Conservation (phyloP, 2,113 vertebrate genomes). For the Heterotis niloticus region DNA sequence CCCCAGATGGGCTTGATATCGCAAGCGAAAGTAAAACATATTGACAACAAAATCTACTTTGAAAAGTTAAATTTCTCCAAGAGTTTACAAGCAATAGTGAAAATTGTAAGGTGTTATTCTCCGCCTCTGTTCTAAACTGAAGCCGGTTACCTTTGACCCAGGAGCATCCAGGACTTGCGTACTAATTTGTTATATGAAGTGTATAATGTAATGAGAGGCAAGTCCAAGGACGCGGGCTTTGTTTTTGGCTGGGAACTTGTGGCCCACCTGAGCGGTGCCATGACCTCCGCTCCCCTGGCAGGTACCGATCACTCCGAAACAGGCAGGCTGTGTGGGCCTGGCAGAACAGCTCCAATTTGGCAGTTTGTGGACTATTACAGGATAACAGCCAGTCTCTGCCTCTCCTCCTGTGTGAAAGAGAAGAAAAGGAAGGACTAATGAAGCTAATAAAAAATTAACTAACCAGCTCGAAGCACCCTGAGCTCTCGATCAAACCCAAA, state of each 20-base stretch:
- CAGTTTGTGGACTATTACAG: constrained; percentile 3
- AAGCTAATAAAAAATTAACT: constrained; percentile 6
- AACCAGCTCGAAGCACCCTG: not conserved
- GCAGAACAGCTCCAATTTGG: not conserved
- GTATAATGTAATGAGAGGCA: not conserved
- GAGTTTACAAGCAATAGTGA: not conserved
- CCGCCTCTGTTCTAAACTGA: not conserved
- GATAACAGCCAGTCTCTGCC: constrained; percentile 29
- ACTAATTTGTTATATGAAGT: not conserved
- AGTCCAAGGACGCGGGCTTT: not conserved
- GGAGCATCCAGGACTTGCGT: not conserved
- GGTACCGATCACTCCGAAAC: not conserved
- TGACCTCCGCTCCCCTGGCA: not conserved
- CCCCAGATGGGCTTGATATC: too few relatives aligned
- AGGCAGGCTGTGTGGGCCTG: not conserved
- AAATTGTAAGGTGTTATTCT: too few relatives aligned
- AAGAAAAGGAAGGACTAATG: constrained; percentile 1
- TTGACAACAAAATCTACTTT: too few relatives aligned
- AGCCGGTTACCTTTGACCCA: not conserved
- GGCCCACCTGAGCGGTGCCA: not conserved
- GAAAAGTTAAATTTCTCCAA: too few relatives aligned
- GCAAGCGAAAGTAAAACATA: too few relatives aligned
- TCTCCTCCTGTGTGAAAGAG: constrained; percentile 9
- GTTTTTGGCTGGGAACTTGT: not conserved
- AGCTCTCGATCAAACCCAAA: constrained; percentile 3